Conservation (phyloP, 2,797 vertebrate species). For the Martes flavigula region DNA sequence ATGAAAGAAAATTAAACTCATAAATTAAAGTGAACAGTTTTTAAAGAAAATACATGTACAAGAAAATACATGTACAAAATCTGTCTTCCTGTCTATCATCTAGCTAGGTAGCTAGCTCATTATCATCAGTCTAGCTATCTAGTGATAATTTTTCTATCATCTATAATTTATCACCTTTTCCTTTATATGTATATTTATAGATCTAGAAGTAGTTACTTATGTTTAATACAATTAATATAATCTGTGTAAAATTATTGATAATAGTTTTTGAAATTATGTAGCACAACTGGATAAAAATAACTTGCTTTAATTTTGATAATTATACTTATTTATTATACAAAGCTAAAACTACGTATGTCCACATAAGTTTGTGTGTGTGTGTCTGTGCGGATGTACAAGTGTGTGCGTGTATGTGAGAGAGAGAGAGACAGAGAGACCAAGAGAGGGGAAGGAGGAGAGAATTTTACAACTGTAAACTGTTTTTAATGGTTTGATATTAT, state of each 20-base stretch:
- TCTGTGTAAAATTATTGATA: neutral
- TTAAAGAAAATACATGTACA: slow-evolving; percentile 27
- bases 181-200: neutral
- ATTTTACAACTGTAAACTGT: neutral
- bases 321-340: neutral
- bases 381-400: too few relatives aligned
- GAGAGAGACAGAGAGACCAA: neutral
- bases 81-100: neutral
- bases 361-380: neutral
- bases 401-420: too few relatives aligned
- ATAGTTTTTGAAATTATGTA: neutral
- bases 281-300: neutral
- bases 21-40: neutral
- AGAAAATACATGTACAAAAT: neutral
- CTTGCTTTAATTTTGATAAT: neutral
- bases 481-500: neutral
- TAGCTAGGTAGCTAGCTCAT: neutral
- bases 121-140: neutral
- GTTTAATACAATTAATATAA: neutral
- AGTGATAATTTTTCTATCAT: neutral
- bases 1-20: neutral
- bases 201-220: neutral
- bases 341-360: neutral
- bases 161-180: neutral
- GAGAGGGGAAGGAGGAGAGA: neutral